Evolutionary conservation across 30 jellyfish, hydroid and myxozoan species (phyloP), one percentile per base, ranked within the genome.

Genomic region (Pseudorhiza aurosa): DNA sequence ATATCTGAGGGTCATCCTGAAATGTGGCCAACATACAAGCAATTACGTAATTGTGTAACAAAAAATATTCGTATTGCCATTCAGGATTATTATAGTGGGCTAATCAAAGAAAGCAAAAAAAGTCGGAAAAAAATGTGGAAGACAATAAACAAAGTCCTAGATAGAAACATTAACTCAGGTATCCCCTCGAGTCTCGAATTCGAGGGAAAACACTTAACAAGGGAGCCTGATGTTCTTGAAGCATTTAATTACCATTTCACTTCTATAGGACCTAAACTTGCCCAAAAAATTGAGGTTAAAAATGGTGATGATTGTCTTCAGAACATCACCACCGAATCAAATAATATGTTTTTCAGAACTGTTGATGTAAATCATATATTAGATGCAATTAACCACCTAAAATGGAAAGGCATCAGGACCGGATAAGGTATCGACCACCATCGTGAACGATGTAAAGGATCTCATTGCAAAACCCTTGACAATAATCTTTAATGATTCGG

Each of bases 121-220:
- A 33, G 47, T 15, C 58, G 56, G 19, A n/a, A 72, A 72, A 72
- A 72, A 28, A 72, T 72, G 85, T 46, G 85, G 85, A 45, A 24
- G 74, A 72, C 85, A 49, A 72, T 72, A 47, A 44, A 50, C 36
- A 46, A 50, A 47, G 85, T 72, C 58, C 25, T 72, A 28, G 85
- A 72, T 47, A 72, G 47, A 72, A 47, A 49, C 55, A 45, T 31
- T 5, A 27, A 72, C 28, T 44, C 85, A 14, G 73, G 10, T 21
- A 32, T 35, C 7, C 72, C 56, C 74, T 46, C 85, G 56, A 72
- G 58, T 14, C 60, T 46, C 19, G 19, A 46, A 46, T 46, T 46
- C 21, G 60, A 46, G 19, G 60, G 60, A 46, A 46, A 46, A 46
- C 21, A 14, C 60, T 46, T 12, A 46, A 14, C 60, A 46, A 46